Base-by-base conservation (phyloP, 2,888 invertebrate genomes). In the Anticlea derivata region DNA sequence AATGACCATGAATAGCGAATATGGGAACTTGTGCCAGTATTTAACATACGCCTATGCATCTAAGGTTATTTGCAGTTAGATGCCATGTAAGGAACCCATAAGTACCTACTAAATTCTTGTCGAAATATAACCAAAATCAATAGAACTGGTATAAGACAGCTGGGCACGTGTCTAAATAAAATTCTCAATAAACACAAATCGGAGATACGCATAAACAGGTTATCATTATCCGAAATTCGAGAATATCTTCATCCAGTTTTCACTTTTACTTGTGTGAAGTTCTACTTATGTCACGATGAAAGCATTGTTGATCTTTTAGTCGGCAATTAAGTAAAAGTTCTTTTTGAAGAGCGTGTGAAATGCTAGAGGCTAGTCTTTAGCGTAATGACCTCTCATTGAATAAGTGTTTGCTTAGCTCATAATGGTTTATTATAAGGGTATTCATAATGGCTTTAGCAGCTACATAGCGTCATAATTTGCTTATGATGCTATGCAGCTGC, bases 241-340 rank as follows among this genome's bases (percentile, higher is more conserved):
- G 37, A 50, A 34, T 30, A 20, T 53, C 57, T 68, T 75, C 67
- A 75, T 69, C 75, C 52, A 70, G 75, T 80, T 84, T 83, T 85
- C 82, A 84, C 85, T 85, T 86, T 85, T 74, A 66, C 69, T 64
- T 45, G 72, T 76, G 76, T 70, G 63, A 64, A 67, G 56, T 55
- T 58, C 50, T 58, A 54, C 63, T 79, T 78, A 82, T 78, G 76
- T 80, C 81, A 79, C 73, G 66, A 82, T 72, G 77, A 82, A 77
- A 82, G 79, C 78, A 78, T 81, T 80, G 83, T 80, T 80, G 73
- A 74, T 76, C 39, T 78, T 83, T 85, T 79, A 76, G 73, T 64
- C 66, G 61, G 70, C 78, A 83, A 85, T 86, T 86, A 83, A 84
- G 60, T 86, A 86, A 87, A 86, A 86, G 85, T 85, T 81, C 65